These are phyloP conservation scores for Gobionotothen gibberifrons DNA, from an alignment of 2,797 vertebrate species.

Conservation along the genomic window DNA sequence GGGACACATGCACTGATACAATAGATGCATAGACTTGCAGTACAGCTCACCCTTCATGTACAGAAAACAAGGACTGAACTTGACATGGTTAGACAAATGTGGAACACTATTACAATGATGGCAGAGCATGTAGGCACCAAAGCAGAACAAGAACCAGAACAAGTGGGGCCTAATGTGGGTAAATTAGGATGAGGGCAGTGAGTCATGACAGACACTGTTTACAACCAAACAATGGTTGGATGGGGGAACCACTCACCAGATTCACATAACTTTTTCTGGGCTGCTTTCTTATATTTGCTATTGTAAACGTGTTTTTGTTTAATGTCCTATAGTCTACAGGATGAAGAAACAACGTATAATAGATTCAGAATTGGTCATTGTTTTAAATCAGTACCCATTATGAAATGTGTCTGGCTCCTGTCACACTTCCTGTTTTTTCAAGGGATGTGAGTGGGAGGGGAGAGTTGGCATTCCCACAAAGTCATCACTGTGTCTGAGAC, in stretches of 20 bases:
- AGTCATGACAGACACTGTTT: conserved; percentile 28
- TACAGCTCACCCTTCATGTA: background rate
- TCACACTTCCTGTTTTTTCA: conserved; percentile 21
- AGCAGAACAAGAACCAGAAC: conserved; percentile 3
- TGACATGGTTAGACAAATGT: conserved; percentile 25
- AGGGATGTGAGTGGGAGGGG: background rate
- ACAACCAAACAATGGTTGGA: conserved; percentile 4
- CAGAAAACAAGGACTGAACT: conserved; percentile 43
- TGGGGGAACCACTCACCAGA: conserved; percentile 14
- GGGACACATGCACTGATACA: conserved; percentile 26
- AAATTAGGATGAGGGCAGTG: conserved; percentile 25
- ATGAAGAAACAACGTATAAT: conserved; percentile 18
- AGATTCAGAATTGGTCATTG: background rate
- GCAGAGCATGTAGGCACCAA: conserved; percentile 11
- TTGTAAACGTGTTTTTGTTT: background rate
- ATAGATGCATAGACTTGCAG: conserved; percentile 10
- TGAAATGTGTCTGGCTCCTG: conserved; percentile 28
- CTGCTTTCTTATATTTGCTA: conserved; percentile 3
- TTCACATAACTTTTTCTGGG: background rate
- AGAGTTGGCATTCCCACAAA: conserved; percentile 19
- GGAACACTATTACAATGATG: conserved; percentile 30
- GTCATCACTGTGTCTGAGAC: conserved; percentile 20
- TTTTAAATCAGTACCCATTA: conserved; percentile 27
- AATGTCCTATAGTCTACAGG: background rate
- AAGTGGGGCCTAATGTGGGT: conserved; percentile 2